Evolutionary conservation across 2,797 vertebrate species (phyloP).

Genomic region (Dallia pectoralis): DNA sequence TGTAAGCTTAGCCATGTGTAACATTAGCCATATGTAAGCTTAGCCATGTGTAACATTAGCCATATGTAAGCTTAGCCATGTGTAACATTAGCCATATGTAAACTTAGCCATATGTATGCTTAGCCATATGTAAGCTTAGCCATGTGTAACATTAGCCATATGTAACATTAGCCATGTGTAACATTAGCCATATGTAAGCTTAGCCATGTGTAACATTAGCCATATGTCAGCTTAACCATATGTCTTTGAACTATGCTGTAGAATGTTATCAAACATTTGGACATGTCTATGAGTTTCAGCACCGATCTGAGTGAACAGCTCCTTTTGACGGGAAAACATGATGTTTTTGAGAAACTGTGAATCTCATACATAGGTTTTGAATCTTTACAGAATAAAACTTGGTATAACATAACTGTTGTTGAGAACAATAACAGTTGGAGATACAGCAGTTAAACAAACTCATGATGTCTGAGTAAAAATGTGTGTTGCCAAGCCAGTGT

Average conservation of each 20-base stretch:
- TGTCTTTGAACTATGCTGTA: slow-evolving; percentile 14
- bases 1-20: too few relatives aligned
- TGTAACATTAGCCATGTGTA: too few relatives aligned
- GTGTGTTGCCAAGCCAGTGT: slow-evolving; percentile 66
- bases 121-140: too few relatives aligned
- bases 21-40: too few relatives aligned
- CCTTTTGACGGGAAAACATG: slow-evolving; percentile 2
- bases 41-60: too few relatives aligned
- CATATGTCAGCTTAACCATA: too few relatives aligned
- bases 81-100: too few relatives aligned
- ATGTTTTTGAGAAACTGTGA: background rate
- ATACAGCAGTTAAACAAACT: slow-evolving; percentile 30
- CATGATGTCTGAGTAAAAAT: slow-evolving; percentile 47
- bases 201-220: too few relatives aligned
- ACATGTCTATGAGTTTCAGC: slow-evolving; percentile 14
- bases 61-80: too few relatives aligned
- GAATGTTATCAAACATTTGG: background rate
- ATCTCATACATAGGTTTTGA: background rate
- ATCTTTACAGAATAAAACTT: background rate
- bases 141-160: too few relatives aligned
- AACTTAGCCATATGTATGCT: too few relatives aligned
- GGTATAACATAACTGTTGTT: background rate
- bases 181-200: too few relatives aligned
- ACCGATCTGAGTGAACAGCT: slow-evolving; percentile 17
- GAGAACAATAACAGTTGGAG: slow-evolving; percentile 20